Evolutionary conservation across 2,797 vertebrate genomes (phyloP).

Genomic region (Carapus acus): DNA sequence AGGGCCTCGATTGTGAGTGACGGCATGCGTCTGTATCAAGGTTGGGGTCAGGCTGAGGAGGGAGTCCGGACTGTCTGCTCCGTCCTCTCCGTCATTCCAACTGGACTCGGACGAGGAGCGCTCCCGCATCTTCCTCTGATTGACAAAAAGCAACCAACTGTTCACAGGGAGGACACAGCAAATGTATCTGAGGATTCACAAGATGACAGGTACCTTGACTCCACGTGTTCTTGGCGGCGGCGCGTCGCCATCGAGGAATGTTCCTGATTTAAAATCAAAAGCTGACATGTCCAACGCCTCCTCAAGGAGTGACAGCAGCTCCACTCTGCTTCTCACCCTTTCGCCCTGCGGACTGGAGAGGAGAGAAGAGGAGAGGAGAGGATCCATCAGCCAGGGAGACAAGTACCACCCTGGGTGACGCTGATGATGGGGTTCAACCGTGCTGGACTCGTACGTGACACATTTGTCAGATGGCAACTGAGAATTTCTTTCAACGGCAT

Average conservation of each 20-base stretch:
- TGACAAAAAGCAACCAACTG: too few species aligned
- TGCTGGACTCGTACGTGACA: too few species aligned
- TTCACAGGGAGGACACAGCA: background rate
- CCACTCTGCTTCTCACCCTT: constrained; percentile 82
- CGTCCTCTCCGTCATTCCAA: constrained; percentile 57
- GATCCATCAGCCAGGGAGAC: too few species aligned
- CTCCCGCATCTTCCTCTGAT: constrained; percentile 55
- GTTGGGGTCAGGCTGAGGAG: constrained; percentile 46
- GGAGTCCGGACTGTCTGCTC: constrained; percentile 61
- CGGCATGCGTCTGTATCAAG: constrained; percentile 5
- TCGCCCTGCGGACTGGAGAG: constrained; percentile 75
- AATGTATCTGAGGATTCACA: background rate
- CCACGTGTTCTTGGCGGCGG: constrained; percentile 38
- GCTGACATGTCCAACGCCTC: constrained; percentile 68
- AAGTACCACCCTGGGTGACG: too few species aligned
- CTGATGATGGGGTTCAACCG: too few species aligned
- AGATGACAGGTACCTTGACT: constrained; percentile 51
- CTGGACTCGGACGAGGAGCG: constrained; percentile 66
- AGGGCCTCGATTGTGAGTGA: background rate
- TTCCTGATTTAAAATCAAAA: constrained; percentile 82
- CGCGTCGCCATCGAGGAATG: constrained; percentile 43
- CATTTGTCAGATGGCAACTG: too few species aligned
- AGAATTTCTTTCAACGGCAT: too few species aligned
- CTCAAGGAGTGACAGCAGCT: constrained; percentile 72
- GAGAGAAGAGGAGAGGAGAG: background rate